These are phyloP conservation scores for Gila orcuttii DNA, from an alignment of 2,113 vertebrate species.

Conservation along the genomic window DNA sequence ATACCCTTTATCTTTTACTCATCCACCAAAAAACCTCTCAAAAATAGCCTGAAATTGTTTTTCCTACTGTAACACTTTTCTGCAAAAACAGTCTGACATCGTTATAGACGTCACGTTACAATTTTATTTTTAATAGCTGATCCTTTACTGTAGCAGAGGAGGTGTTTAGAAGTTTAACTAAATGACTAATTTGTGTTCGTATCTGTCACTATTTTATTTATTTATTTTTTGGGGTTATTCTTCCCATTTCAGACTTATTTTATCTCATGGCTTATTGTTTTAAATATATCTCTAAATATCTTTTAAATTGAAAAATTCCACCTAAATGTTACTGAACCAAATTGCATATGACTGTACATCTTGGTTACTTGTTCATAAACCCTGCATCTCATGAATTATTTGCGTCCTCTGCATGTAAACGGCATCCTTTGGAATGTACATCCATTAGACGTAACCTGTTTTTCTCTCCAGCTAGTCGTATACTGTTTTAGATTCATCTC, in stretches of 20 bases:
- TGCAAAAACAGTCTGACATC: no score
- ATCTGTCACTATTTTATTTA: not conserved
- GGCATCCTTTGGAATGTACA: conserved; percentile 42
- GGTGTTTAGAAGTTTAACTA: not conserved
- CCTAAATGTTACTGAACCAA: not conserved
- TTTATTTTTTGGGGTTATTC: not conserved
- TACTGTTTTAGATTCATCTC: conserved; percentile 44
- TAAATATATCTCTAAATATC: not conserved
- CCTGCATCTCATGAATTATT: not conserved
- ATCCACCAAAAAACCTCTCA: not conserved
- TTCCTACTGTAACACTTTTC: not conserved
- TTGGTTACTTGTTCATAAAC: not conserved
- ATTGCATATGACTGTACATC: not conserved
- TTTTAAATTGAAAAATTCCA: not conserved
- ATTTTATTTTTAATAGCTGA: not conserved
- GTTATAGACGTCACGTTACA: not conserved
- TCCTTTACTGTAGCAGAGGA: not conserved
- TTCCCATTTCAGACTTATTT: not conserved
- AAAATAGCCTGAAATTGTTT: conserved; percentile 7
- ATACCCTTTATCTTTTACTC: not conserved
- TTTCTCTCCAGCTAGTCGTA: conserved; percentile 42
- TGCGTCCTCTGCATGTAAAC: not conserved
- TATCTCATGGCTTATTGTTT: not conserved
- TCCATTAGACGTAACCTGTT: conserved; percentile 40
- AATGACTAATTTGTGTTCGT: not conserved